Base-by-base conservation (phyloP, 1,140 invertebrate genomes). In the Microplitis mediator region DNA sequence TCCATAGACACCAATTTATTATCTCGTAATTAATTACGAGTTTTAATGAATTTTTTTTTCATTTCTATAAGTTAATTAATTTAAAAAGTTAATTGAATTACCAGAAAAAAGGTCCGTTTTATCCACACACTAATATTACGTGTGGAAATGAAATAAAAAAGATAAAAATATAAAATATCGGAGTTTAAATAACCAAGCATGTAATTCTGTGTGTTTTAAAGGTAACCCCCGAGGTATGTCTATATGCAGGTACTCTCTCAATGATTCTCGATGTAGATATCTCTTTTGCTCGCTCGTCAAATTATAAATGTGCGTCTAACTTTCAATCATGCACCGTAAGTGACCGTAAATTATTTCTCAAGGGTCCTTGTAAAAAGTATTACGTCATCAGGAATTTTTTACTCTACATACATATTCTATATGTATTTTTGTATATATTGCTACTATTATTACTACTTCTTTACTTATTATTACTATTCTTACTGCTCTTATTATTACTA, bases 141-240 rank as follows among this genome's bases (percentile, higher is more conserved):
- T 23, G 23, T 45, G 52, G 52, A 5, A 61, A n/a, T 61, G 9
- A 61, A 36, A 9, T 63, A 45, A 13, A 63, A 13, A 63, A 35
- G 35, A 35, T 36, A n/a, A 35, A 63, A 34, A 14, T 4, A 32
- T 63, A 39, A 39, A 63, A 63, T 39, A 4, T 35, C 14, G 23
- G 50, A 75, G 23, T 9, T 67, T 54, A 70, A 82, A 81, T 82
- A 84, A 84, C 76, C 67, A 76, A 77, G 51, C 32, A 79, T 78
- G 78, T 83, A 75, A 76, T 84, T 84, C 75, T 84, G 76, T 85
- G 35, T 72, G 70, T 72, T 72, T 72, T 60, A 80, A 87, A 87
- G 85, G 85, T 87, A 83, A 80, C 79, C 85, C 85, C 84, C 84
- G 82, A 87, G 85, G 85, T 87, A 87, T 85, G 84, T 86, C 81